phyloP scores from a whole-genome alignment of 2,113 vertebrate genomes.

The Neolamprologus hecqui region DNA sequence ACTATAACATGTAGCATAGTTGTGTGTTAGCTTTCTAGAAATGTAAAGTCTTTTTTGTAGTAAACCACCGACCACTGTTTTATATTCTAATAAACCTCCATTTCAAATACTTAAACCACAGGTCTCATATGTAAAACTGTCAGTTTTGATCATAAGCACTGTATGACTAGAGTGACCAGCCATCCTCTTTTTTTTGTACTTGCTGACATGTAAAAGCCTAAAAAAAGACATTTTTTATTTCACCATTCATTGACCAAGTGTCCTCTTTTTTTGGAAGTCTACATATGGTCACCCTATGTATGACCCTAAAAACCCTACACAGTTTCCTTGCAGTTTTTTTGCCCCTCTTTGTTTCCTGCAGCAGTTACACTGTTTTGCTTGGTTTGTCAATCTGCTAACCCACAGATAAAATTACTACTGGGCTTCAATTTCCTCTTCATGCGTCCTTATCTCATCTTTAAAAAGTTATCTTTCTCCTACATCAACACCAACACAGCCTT shows the following conservation, averaged over 20 bases:
- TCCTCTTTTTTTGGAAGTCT: neutral
- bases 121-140: neutral
- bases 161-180: neutral
- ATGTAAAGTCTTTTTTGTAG: neutral
- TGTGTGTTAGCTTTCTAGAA: neutral
- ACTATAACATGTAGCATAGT: neutral
- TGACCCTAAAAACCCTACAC: neutral
- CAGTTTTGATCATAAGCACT: neutral
- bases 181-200: neutral
- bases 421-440: neutral
- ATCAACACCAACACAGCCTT: neutral
- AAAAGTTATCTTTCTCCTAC: neutral
- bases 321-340: neutral
- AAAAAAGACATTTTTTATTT: neutral
- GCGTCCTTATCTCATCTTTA: neutral
- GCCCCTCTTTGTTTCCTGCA: neutral
- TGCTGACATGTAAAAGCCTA: neutral
- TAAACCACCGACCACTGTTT: fast-evolving
- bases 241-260: fast-evolving
- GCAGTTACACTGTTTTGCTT: neutral
- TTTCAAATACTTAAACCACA: neutral
- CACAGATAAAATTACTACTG: neutral
- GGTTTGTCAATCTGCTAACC: neutral
- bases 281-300: neutral
- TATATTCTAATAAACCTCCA: neutral